Evolutionary conservation across 1,140 invertebrate species (phyloP).

Genomic region (Rhagoletis zephyria): DNA sequence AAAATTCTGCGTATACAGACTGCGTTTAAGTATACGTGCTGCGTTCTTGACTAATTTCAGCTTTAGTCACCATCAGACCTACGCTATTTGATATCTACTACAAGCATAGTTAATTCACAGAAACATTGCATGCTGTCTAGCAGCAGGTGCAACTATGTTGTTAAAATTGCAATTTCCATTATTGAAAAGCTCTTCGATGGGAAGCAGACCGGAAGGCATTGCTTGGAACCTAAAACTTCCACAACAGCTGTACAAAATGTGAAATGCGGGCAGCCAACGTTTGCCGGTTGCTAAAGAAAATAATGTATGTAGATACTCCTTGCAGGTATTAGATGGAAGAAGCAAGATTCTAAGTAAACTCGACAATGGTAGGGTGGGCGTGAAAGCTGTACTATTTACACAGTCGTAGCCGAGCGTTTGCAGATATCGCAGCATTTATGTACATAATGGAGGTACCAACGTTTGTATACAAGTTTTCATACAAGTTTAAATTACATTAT

Average conservation of each 20-base stretch:
- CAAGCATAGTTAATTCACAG: neutral
- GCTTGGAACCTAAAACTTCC: neutral
- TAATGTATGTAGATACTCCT: neutral
- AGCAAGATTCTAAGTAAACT: neutral
- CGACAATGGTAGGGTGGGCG: neutral
- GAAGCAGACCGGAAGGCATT: neutral
- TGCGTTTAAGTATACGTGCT: no score
- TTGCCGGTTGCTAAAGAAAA: neutral
- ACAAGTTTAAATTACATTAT: neutral
- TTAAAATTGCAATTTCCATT: slow-evolving; percentile 43
- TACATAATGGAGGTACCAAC: neutral
- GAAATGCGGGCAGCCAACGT: neutral
- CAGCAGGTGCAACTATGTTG: neutral
- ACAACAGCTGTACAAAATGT: neutral
- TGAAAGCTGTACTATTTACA: no score
- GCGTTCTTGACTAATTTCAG: no score
- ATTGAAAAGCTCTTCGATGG: slow-evolving; percentile 7
- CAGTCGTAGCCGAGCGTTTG: neutral
- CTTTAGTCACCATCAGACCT: no score
- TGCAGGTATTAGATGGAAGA: neutral
- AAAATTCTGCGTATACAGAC: no score
- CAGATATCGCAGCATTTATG: neutral
- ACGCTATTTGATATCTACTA: no score
- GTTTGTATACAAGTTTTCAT: neutral
- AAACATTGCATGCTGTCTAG: neutral